Evolutionary conservation across 2,888 invertebrate genomes (phyloP).

Genomic region (Protodeltote pygarga): DNA sequence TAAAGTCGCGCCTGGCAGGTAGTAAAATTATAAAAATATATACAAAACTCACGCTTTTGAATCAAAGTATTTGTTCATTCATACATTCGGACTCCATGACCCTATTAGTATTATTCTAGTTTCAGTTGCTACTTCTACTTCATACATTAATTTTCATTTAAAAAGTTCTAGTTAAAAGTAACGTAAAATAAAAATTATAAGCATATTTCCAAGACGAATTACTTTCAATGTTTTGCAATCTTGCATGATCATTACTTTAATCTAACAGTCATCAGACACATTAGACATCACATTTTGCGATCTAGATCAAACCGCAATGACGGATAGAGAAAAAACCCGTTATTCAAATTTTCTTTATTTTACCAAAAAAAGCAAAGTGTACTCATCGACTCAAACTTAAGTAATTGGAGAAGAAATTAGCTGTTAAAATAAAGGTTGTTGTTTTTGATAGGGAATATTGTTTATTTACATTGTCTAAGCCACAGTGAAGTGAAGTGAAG

Average conservation of each 20-base stretch:
- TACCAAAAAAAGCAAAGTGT: slow-evolving; percentile 16
- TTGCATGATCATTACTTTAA: slow-evolving; percentile 10
- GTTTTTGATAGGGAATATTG: neutral
- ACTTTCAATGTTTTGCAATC: slow-evolving; percentile 1
- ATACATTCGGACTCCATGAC: no score
- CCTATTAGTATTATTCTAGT: no score
- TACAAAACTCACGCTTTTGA: no score
- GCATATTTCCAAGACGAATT: neutral
- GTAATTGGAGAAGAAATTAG: neutral
- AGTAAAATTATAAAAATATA: no score
- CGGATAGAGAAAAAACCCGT: slow-evolving; percentile 34
- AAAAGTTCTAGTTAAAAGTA: no score
- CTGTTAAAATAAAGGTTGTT: neutral
- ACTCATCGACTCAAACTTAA: slow-evolving; percentile 20
- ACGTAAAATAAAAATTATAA: neutral
- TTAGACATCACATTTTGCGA: slow-evolving; percentile 4
- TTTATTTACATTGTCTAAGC: slow-evolving; percentile 13
- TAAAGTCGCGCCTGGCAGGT: no score
- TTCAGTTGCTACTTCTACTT: no score
- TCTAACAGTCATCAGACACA: slow-evolving; percentile 12
- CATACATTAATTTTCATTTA: no score
- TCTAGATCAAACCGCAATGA: slow-evolving; percentile 32
- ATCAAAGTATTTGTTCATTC: no score
- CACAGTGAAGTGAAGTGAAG: slow-evolving; percentile 50
- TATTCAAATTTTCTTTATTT: slow-evolving; percentile 35